These are phyloP conservation scores for Dicrurus megarhynchus DNA, from an alignment of 2,113 vertebrate species.

Conservation along the genomic window DNA sequence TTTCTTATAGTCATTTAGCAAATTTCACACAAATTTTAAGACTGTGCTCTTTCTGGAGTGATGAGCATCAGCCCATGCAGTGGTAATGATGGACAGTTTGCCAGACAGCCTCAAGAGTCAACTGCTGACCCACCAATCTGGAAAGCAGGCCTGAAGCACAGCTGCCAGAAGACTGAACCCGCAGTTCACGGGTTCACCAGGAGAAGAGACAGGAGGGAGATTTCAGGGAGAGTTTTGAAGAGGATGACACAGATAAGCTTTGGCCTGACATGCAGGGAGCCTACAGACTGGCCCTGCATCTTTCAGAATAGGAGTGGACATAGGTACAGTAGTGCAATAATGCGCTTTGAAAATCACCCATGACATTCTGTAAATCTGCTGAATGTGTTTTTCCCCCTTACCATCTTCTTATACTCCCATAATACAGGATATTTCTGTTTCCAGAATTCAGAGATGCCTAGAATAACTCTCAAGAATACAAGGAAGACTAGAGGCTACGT, in stretches of 20 bases:
- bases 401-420: not conserved
- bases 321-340: not conserved
- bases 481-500: not conserved
- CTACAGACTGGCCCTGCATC: not conserved
- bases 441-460: not conserved
- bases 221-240: not conserved
- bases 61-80: not conserved
- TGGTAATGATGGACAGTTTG: not conserved
- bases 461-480: not conserved
- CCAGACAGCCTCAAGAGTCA: not conserved
- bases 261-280: not conserved
- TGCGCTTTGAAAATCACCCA: not conserved
- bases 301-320: not conserved
- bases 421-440: not conserved
- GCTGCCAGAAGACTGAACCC: not conserved
- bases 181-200: not conserved
- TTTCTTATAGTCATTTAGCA: not conserved
- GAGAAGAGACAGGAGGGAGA: not conserved
- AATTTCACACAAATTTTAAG: not conserved
- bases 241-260: not conserved
- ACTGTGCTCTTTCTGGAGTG: not conserved
- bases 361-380: not conserved
- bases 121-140: not conserved
- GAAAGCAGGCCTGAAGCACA: not conserved
- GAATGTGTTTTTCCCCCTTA: not conserved